Percentiles rank a stretch among this genome's conserved stretches.
phyloP scores from a whole-genome alignment of 2,888 invertebrate genomes.

The Drosophila sordidula region DNA sequence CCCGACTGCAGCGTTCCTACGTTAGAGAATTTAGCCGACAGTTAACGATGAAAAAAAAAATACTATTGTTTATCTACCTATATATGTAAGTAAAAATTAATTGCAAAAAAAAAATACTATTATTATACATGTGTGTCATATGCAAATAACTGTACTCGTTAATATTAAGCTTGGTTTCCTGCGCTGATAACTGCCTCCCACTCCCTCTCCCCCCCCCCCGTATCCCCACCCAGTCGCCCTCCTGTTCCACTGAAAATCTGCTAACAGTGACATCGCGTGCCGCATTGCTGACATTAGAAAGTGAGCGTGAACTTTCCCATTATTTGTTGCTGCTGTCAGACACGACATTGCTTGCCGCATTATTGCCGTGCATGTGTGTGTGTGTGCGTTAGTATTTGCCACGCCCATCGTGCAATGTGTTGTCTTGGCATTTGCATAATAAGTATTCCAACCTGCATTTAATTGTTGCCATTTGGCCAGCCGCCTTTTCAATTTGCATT shows the following conservation, averaged over 20 bases:
- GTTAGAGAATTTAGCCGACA: too few species aligned
- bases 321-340: conserved; percentile 27
- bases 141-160: too few species aligned
- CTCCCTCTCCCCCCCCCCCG: background rate
- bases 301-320: conserved; percentile 72
- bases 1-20: too few species aligned
- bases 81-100: too few species aligned
- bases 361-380: conserved; percentile 6
- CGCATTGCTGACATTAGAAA: conserved; percentile 58
- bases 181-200: too few species aligned
- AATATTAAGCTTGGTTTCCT: too few species aligned
- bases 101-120: too few species aligned
- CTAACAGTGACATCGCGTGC: conserved; percentile 51
- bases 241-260: too few species aligned
- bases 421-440: conserved; percentile 54
- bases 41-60: too few species aligned
- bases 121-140: too few species aligned
- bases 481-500: conserved; percentile 51
- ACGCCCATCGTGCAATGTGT: conserved; percentile 26
- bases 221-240: too few species aligned
- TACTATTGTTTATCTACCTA: too few species aligned
- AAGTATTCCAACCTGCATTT: conserved; percentile 45
- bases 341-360: conserved; percentile 34
- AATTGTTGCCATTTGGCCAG: conserved; percentile 50
- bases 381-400: conserved; percentile 20